Percentiles rank a stretch among this genome's conserved stretches.
These are phyloP conservation scores for Drosophila gunungcola DNA, from an alignment of 1,140 invertebrate species.

Conservation along the genomic window DNA sequence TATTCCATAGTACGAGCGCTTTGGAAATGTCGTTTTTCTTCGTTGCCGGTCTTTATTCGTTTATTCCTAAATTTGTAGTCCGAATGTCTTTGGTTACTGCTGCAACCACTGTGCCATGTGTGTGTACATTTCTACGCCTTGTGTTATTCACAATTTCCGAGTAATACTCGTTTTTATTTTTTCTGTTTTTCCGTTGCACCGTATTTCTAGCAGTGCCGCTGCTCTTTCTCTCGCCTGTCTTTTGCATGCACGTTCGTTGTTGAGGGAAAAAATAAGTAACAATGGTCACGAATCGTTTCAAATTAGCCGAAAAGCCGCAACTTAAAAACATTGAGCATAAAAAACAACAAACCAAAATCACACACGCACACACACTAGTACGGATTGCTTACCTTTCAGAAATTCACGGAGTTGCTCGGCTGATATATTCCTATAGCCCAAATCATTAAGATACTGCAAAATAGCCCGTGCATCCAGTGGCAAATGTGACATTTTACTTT, in stretches of 20 bases:
- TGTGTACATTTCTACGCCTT: conserved; percentile 19
- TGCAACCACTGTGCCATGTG: conserved; percentile 42
- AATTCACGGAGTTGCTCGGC: conserved; percentile 86
- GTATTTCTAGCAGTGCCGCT: conserved; percentile 28
- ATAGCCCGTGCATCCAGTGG: conserved; percentile 85
- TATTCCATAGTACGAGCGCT: not conserved
- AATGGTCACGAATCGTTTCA: conserved; percentile 76
- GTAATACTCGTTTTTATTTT: conserved; percentile 77
- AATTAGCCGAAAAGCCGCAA: conserved; percentile 65
- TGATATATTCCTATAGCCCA: conserved; percentile 86
- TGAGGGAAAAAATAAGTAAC: conserved; percentile 43
- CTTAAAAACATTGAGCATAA: conserved; percentile 47
- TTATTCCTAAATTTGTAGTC: conserved; percentile 15
- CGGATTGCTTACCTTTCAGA: conserved; percentile 84
- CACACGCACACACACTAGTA: conserved; percentile 20
- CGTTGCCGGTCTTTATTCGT: conserved; percentile 30
- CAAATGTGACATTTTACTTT: conserved; percentile 83
- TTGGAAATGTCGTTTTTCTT: conserved; percentile 19
- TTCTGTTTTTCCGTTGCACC: conserved; percentile 39
- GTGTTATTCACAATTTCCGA: conserved; percentile 78
- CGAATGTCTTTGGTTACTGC: conserved; percentile 11
- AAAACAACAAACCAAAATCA: conserved; percentile 56
- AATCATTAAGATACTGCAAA: conserved; percentile 85
- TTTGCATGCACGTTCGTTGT: conserved; percentile 37
- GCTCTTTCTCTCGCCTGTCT: conserved; percentile 30